Percentiles rank a stretch among this genome's conserved stretches.
Evolutionary conservation across 2,113 vertebrate genomes (phyloP).

Genomic region (Neotragus moschatus): DNA sequence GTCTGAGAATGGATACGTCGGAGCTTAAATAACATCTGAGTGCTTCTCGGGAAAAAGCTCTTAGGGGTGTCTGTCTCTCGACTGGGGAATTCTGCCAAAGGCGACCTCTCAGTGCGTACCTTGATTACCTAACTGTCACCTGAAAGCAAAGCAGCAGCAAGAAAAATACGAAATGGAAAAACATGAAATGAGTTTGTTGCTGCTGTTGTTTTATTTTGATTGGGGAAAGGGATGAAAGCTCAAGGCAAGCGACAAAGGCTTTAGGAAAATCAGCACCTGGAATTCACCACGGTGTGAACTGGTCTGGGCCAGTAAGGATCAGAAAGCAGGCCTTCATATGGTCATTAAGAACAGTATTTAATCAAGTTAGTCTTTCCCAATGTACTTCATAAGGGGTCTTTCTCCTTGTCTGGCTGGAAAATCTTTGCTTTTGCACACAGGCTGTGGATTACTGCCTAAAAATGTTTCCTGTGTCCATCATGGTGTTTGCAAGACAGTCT

Average conservation of each 20-base stretch:
- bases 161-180: neutral
- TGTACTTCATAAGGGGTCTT: neutral
- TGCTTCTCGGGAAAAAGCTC: constrained; percentile 2
- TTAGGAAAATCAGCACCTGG: neutral
- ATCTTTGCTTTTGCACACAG: neutral
- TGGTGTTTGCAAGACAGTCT: neutral
- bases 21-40: neutral
- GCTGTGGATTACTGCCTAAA: neutral
- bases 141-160: neutral
- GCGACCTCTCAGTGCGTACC: neutral
- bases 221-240: neutral
- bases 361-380: neutral
- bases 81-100: neutral
- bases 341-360: neutral
- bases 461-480: neutral
- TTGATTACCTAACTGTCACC: neutral
- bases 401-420: neutral
- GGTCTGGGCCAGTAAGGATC: neutral
- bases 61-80: neutral
- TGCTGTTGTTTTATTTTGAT: neutral
- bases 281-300: rapidly evolving
- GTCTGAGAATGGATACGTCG: neutral
- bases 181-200: neutral
- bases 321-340: rapidly evolving
- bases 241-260: neutral